Evolutionary conservation across 2,797 vertebrate species (phyloP).

Genomic region (Phataginus tetradactyla): DNA sequence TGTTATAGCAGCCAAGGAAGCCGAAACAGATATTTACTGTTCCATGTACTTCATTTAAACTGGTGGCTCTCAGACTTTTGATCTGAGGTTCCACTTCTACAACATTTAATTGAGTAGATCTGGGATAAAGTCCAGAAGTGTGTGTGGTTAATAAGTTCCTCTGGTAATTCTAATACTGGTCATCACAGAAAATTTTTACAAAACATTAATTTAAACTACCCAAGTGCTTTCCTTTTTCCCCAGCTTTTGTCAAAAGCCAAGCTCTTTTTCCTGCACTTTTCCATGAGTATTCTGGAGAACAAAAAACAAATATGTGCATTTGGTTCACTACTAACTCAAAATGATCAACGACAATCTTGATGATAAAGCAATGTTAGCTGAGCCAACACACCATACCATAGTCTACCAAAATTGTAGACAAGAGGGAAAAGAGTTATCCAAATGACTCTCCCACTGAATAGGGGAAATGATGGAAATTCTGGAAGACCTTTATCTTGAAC

Average conservation of each 20-base stretch:
- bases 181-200: not conserved
- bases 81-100: not conserved
- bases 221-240: not conserved
- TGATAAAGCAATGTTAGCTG: slow-evolving; percentile 28
- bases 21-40: not conserved
- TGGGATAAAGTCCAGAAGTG: not conserved
- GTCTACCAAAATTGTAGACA: slow-evolving; percentile 7
- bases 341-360: slow-evolving; percentile 50
- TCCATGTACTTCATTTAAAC: not conserved
- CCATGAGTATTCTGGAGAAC: not conserved
- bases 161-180: not conserved
- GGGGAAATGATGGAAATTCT: slow-evolving; percentile 20
- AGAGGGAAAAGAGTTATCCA: not conserved
- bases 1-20: not conserved
- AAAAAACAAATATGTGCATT: not conserved
- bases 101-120: not conserved
- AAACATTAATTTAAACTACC: not conserved
- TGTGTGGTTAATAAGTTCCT: not conserved
- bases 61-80: not conserved
- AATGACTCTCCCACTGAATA: not conserved
- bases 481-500: slow-evolving; percentile 30
- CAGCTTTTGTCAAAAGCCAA: slow-evolving; percentile 15
- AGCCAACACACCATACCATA: not conserved
- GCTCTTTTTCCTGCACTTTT: not conserved
- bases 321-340: slow-evolving; percentile 30